A percentile compares a stretch with the other conserved stretches of the same genome.
These are phyloP conservation scores for Balaenoptera acutorostrata DNA, from an alignment of 2,113 vertebrate genomes.

Conservation along the genomic window DNA sequence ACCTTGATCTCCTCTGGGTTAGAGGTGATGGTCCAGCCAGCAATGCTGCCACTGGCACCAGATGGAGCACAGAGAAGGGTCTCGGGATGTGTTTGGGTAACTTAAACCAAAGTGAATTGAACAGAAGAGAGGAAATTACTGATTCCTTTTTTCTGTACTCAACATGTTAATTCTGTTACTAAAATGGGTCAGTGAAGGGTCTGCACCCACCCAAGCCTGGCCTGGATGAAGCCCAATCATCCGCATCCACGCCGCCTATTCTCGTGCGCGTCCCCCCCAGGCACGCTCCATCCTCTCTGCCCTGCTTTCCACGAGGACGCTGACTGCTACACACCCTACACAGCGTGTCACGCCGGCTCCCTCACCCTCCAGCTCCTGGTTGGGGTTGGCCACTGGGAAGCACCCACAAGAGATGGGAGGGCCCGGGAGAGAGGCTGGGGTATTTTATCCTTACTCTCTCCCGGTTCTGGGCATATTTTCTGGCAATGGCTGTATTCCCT, in stretches of 20 bases:
- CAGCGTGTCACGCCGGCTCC: background rate
- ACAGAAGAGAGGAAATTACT: background rate
- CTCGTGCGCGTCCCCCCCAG: too few species aligned
- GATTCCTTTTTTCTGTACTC: background rate
- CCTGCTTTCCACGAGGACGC: background rate
- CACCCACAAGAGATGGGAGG: background rate
- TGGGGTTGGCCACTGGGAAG: background rate
- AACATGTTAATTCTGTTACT: background rate
- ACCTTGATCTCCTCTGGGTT: background rate
- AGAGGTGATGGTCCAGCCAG: background rate
- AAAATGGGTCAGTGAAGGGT: background rate
- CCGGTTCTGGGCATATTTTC: background rate
- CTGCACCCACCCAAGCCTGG: background rate
- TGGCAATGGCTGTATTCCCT: background rate
- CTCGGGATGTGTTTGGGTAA: background rate
- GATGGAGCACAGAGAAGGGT: background rate
- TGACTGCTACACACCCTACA: too few species aligned
- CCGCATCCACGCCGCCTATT: background rate
- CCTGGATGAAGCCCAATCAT: background rate
- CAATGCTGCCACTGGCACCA: background rate
- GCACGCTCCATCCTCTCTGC: background rate
- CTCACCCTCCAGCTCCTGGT: background rate
- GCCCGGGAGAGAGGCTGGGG: background rate
- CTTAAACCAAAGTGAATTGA: background rate
- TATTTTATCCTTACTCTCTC: background rate